phyloP scores from a whole-genome alignment of 1,140 invertebrate genomes.

The Callitettix versicolor region DNA sequence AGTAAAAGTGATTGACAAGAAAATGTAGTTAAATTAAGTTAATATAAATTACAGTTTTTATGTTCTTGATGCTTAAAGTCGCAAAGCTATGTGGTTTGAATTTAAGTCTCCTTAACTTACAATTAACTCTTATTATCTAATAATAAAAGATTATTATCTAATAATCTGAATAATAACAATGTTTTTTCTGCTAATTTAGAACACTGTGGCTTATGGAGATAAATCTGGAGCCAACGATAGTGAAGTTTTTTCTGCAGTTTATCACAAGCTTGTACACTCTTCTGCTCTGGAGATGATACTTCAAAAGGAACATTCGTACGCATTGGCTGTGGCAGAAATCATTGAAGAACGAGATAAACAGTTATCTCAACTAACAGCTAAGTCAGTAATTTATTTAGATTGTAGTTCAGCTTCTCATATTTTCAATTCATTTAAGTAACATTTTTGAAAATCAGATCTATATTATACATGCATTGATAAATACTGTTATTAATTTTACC shows the following conservation, averaged over 20 bases:
- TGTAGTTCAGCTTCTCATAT: no score
- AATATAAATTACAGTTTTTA: not conserved
- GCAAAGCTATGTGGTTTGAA: not conserved
- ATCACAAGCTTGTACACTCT: constrained; percentile 72
- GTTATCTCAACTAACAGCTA: constrained; percentile 32
- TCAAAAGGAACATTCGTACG: constrained; percentile 66
- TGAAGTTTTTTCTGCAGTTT: constrained; percentile 66
- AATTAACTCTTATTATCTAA: not conserved
- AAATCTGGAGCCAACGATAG: constrained; percentile 60
- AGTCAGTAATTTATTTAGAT: constrained; percentile 25
- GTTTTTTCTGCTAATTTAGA: constrained; percentile 28
- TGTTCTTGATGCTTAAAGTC: no score
- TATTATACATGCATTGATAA: no score
- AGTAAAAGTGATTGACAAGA: not conserved
- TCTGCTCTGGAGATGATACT: constrained; percentile 65
- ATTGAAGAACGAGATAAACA: constrained; percentile 52
- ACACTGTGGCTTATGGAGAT: constrained; percentile 49
- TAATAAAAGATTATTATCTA: not conserved
- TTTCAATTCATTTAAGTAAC: no score
- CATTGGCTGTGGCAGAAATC: constrained; percentile 55
- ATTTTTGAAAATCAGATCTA: no score
- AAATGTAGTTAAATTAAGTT: not conserved
- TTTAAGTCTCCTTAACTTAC: not conserved
- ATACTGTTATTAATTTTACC: no score
- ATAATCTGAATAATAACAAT: not conserved